Base-by-base conservation (phyloP, 1,140 invertebrate genomes). In the Conus betulinus region DNA sequence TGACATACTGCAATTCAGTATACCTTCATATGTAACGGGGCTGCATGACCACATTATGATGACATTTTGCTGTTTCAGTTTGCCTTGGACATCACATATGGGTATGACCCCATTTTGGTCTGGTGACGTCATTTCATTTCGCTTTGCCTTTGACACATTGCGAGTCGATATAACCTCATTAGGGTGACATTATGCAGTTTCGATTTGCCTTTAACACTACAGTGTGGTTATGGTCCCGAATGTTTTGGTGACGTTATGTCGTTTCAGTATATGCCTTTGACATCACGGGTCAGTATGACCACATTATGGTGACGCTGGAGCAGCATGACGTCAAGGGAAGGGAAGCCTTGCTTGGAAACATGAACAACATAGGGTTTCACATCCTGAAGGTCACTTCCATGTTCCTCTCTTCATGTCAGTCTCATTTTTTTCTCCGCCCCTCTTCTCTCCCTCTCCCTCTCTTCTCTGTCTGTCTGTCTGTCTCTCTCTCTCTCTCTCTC, bases 191-290 rank as follows among this genome's bases (percentile, higher is more conserved):
- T 39, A 39, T 39, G 39, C 39, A 39, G 39, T 39, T 39, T 39
- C 39, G 3, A 39, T 39, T 39, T 39, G 39, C 39, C 39, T 39
- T 39, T 39, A 39, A 39, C 39, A 39, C 39, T 39, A 39, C 39
- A 39, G 39, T n/a, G 39, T 39, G 39, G 39, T 39, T 39, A 39
- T 39, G 39, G 39, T 39, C 39, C 39, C 39, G n/a, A n/a, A 39
- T 39, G 39, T 39, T 39, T 39, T 39, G 15, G 57, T 79, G 76
- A 79, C 76, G 76, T 79, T 11, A 79, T 86, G 17, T 78, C n/a
- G 87, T 94, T 94, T 27, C 92, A 96, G 96, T 96, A 95, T n/a
- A 95, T 93, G 92, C 95, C 63, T 96, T 96, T 93, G 96, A 96
- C 91, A 94, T 96, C 27, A 91, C 93, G 7, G 93, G 93, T 25